A percentile compares a stretch with the other conserved stretches of the same genome.
Conservation (phyloP, 2,797 vertebrate species). For the Sebastes hopkinsi region DNA sequence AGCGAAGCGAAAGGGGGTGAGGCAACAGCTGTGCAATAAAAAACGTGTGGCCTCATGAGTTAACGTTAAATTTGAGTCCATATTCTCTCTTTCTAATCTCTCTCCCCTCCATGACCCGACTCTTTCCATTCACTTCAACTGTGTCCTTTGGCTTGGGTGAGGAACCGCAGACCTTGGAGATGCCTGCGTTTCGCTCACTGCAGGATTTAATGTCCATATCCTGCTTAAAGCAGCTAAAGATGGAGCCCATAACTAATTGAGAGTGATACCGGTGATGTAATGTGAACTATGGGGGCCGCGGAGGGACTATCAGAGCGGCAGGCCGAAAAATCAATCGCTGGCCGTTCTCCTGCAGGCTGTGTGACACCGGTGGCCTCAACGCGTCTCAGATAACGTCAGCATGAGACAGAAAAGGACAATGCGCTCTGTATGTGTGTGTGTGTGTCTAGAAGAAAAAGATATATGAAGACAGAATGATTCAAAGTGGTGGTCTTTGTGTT, state of each 20-base stretch:
- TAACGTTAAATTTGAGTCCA: slow-evolving; percentile 62
- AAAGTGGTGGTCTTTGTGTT: slow-evolving; percentile 9
- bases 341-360: slow-evolving; percentile 12
- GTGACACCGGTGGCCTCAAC: slow-evolving; percentile 35
- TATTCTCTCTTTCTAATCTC: slow-evolving; percentile 58
- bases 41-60: slow-evolving; percentile 70
- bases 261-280: slow-evolving; percentile 74
- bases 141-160: slow-evolving; percentile 66
- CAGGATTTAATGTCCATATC: slow-evolving; percentile 73
- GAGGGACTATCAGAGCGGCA: slow-evolving; percentile 51
- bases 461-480: neutral
- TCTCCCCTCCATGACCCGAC: slow-evolving; percentile 36
- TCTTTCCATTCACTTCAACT: slow-evolving; percentile 68
- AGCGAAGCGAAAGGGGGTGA: slow-evolving; percentile 42
- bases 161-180: slow-evolving; percentile 52
- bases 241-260: slow-evolving; percentile 62
- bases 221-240: slow-evolving; percentile 68
- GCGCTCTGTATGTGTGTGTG: neutral
- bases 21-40: slow-evolving; percentile 75
- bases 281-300: slow-evolving; percentile 54
- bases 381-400: slow-evolving; percentile 61
- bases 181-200: slow-evolving; percentile 42
- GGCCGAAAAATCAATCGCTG: slow-evolving; percentile 48
- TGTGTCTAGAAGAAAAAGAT: neutral
- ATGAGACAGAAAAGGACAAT: slow-evolving; percentile 6